Conservation (phyloP, 92 coral and sea anemone species). For the Blastomussa wellsi region DNA sequence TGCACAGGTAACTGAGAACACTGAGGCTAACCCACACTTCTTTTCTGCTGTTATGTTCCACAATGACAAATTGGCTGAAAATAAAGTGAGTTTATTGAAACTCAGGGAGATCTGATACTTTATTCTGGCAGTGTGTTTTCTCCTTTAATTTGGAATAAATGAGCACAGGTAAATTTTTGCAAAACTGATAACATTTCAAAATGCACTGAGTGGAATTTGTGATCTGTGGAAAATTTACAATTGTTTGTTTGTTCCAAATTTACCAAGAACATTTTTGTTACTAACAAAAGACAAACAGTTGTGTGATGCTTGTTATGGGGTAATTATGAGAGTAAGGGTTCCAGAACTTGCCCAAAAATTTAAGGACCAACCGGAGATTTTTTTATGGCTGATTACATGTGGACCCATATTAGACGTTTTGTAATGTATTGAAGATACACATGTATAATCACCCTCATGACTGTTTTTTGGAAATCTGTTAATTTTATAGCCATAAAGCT, state of each 20-base stretch:
- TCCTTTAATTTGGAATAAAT: constrained; percentile 13
- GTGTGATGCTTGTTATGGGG: constrained; percentile 16
- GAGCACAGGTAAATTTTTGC: background rate
- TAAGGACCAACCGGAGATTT: background rate
- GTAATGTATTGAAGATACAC: constrained; percentile 16
- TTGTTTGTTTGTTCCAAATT: constrained; percentile 23
- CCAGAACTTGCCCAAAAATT: constrained; percentile 10
- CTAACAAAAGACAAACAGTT: background rate
- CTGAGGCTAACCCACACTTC: constrained; percentile 57
- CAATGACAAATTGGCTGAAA: constrained; percentile 12
- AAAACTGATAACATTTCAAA: constrained; percentile 4
- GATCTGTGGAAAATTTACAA: constrained; percentile 14
- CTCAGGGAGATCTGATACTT: constrained; percentile 23
- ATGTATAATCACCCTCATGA: background rate
- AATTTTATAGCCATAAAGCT: background rate
- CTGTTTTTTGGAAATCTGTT: background rate
- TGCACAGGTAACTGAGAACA: constrained; percentile 48
- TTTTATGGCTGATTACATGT: background rate
- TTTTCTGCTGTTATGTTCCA: constrained; percentile 28
- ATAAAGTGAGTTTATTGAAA: constrained; percentile 1
- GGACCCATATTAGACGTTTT: no score
- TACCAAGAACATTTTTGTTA: constrained; percentile 1
- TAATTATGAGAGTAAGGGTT: no score
- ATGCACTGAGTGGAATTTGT: constrained; percentile 11
- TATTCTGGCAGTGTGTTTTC: constrained; percentile 13